Conservation (phyloP, 2,888 invertebrate species). For the Anticlea derivata region DNA sequence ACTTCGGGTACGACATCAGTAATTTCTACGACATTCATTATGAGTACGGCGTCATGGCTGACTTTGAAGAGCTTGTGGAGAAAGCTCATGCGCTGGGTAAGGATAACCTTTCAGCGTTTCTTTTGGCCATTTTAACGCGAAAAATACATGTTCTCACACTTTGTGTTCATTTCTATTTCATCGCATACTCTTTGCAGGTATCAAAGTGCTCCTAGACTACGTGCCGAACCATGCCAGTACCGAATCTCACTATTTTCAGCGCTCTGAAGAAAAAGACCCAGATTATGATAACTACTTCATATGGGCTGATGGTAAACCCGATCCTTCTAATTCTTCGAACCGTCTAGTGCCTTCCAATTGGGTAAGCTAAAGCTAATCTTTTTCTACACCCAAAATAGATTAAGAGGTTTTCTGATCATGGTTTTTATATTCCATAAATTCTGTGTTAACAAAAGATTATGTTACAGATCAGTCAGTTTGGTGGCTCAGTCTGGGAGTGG, state of each 20-base stretch:
- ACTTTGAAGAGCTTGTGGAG: constrained; percentile 85
- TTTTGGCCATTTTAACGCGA: too few species aligned
- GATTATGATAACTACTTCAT: constrained; percentile 90
- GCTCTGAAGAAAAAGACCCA: constrained; percentile 84
- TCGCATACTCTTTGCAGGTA: constrained; percentile 45
- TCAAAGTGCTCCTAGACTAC: constrained; percentile 85
- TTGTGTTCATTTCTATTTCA: too few species aligned
- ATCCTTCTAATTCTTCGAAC: constrained; percentile 55
- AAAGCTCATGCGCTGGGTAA: constrained; percentile 83
- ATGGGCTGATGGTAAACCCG: constrained; percentile 85
- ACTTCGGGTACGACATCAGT: constrained; percentile 94
- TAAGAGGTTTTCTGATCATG: too few species aligned
- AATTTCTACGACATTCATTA: constrained; percentile 90
- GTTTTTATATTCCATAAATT: too few species aligned
- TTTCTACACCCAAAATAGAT: too few species aligned
- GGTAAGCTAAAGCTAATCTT: too few species aligned
- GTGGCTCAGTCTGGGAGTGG: constrained; percentile 88
- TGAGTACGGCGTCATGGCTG: constrained; percentile 88
- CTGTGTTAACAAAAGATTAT: not conserved
- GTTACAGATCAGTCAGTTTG: constrained; percentile 79
- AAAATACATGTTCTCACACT: too few species aligned
- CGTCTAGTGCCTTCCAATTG: constrained; percentile 79
- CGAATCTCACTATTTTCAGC: constrained; percentile 91
- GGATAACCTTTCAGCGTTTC: not conserved
- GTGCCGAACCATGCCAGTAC: constrained; percentile 89